These are phyloP conservation scores for Caloenas nicobarica DNA, from an alignment of 2,113 vertebrate genomes.

Conservation along the genomic window DNA sequence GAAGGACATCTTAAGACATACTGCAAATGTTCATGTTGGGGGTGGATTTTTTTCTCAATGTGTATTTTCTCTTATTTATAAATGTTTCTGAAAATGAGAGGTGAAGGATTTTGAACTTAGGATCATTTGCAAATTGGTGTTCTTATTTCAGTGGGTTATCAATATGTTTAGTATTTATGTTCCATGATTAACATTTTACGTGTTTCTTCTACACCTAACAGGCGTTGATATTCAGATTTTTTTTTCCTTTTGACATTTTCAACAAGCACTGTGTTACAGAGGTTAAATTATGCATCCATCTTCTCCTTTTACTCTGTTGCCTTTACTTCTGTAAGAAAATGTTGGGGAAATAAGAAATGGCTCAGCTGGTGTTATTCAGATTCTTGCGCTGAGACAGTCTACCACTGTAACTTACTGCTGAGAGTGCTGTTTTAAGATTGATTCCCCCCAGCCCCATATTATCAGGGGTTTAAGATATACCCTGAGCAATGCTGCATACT, in stretches of 20 bases:
- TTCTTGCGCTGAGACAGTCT: background rate
- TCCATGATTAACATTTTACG: background rate
- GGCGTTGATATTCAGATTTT: background rate
- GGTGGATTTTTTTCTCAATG: background rate
- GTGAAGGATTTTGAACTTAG: background rate
- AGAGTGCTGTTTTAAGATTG: background rate
- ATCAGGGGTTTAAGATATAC: background rate
- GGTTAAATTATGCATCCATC: background rate
- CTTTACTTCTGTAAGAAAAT: background rate
- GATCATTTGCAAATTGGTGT: background rate
- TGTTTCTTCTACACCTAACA: slow-evolving; percentile 9
- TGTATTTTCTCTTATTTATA: background rate
- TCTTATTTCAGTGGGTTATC: background rate
- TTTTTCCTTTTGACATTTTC: background rate
- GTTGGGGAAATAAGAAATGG: background rate
- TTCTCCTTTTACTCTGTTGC: background rate
- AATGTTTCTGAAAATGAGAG: background rate
- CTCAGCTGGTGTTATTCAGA: background rate
- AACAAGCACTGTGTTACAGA: background rate
- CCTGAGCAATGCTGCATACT: background rate
- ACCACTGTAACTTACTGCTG: background rate
- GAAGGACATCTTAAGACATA: background rate
- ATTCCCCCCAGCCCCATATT: background rate
- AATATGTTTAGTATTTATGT: background rate
- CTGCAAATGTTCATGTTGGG: background rate